These are phyloP conservation scores for Microcebus murinus DNA, from an alignment of 2,113 vertebrate species.

Conservation along the genomic window DNA sequence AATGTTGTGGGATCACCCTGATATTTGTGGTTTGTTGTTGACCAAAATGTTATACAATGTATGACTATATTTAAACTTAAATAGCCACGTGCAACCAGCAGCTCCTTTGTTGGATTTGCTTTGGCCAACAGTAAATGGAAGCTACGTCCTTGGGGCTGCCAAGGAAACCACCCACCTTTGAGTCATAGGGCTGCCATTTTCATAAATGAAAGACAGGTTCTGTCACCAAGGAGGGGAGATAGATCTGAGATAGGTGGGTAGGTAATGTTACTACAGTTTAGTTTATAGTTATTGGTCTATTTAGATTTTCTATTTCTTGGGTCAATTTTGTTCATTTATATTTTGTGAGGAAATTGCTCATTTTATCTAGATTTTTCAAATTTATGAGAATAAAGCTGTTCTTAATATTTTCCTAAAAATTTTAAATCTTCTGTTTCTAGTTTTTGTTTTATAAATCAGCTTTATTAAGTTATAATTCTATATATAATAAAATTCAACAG, in stretches of 20 bases:
- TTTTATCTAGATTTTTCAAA: constrained; percentile 1
- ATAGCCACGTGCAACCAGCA: neutral
- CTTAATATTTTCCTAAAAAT: neutral
- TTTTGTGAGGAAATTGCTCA: constrained; percentile 8
- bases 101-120: neutral
- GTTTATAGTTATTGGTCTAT: neutral
- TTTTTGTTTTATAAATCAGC: neutral
- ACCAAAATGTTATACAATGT: neutral
- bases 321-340: neutral
- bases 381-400: constrained; percentile 27
- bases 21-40: neutral
- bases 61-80: neutral
- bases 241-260: neutral
- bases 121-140: neutral
- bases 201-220: neutral
- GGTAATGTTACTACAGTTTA: neutral
- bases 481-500: neutral
- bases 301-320: constrained; percentile 13
- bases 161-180: neutral
- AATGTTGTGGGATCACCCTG: neutral
- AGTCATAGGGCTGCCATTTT: neutral
- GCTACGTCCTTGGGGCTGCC: neutral
- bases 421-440: neutral
- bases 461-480: constrained; percentile 12
- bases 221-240: neutral